Evolutionary conservation across 2,797 vertebrate genomes (phyloP).

Genomic region (Malurus leucopterus): DNA sequence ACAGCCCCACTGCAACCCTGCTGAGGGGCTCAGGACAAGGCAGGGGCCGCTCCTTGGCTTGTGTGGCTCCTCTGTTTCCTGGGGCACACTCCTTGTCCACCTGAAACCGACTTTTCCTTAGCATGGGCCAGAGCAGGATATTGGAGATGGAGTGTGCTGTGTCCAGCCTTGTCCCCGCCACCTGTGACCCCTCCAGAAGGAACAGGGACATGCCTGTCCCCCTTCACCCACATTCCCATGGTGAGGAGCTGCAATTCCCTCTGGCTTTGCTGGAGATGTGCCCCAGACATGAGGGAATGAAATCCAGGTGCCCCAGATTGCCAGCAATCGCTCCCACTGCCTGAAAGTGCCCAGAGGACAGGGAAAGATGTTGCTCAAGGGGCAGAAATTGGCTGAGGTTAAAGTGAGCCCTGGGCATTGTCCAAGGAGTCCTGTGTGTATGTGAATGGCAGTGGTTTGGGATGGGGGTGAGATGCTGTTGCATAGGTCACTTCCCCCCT

Average conservation of each 20-base stretch:
- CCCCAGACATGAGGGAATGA: not conserved
- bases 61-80: not conserved
- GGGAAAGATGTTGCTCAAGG: not conserved
- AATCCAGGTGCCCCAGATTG: not conserved
- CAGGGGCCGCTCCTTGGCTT: not conserved
- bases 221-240: fast-evolving
- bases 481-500: fast-evolving
- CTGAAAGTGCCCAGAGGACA: not conserved
- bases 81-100: not conserved
- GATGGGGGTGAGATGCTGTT: not conserved
- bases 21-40: not conserved
- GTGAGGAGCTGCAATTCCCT: not conserved
- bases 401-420: not conserved
- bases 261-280: not conserved
- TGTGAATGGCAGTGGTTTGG: fast-evolving
- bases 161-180: not conserved
- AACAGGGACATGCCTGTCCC: not conserved
- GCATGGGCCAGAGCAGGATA: not conserved
- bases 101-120: not conserved
- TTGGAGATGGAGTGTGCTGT: not conserved
- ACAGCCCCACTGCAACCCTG: not conserved
- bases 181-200: not conserved
- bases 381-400: not conserved
- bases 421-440: fast-evolving
- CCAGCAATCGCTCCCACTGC: not conserved